Base-by-base conservation (phyloP, 2,113 vertebrate genomes). In the Chrysochloris asiatica region DNA sequence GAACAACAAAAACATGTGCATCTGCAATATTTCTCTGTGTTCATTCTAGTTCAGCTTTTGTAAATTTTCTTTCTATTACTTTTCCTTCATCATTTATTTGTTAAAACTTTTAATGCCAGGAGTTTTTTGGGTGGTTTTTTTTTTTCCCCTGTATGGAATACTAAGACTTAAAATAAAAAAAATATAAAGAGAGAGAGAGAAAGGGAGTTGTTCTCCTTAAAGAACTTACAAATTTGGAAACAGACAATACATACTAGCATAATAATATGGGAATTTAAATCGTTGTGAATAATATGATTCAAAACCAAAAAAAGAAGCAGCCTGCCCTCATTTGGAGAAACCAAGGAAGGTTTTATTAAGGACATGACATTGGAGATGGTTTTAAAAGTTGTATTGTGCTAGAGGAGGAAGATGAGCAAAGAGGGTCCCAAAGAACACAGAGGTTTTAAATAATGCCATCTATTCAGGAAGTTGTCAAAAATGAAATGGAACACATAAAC, bases 41-140 rank as follows among this genome's bases (percentile, higher is more conserved):
- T 93, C 82, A 96, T 88, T 94, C 45, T 95, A 89, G 86, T 92
- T 91, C 48, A 10, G 24, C 75, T 91, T 90, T 73, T 92, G 85
- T 90, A 93, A 86, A 94, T 94, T 95, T 95, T 22, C 80, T 93
- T 95, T 89, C 77, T 45, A 73, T 41, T 93, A 36, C 43, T 86
- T 93, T 88, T 33, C 63, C 83, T 88, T 79, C 71, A 89, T 93
- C 78, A 94, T 91, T 89, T 94, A 94, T 93, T 86, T 96, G 87
- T 88, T 89, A 80, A 86, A 45, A 87, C 76, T 83, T 89, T 81
- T 87, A 94, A 82, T 95, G 61, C 65, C 77, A 92, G 69, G 48
- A 87, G 47, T 94, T 89, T 76, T 79, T 91, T 92, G 48, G n/a
- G 76, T 63, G n/a, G n/a, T n/a, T n/a, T n/a, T n/a, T n/a, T n/a